phyloP scores from a whole-genome alignment of 2,113 vertebrate genomes.

The Ciconia maguari region DNA sequence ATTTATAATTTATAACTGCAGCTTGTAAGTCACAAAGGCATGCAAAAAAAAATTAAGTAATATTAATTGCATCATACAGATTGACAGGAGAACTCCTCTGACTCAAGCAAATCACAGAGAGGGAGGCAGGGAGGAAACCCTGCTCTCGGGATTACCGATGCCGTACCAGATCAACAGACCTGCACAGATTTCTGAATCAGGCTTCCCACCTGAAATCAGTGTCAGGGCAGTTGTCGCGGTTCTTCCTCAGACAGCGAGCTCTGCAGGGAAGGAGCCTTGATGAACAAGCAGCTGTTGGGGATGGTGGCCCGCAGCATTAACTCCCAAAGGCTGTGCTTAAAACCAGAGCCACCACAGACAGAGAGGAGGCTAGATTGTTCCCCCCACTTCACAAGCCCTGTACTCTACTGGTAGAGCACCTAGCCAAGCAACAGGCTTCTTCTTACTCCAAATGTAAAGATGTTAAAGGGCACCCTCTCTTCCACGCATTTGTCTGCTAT shows the following conservation, averaged over 20 bases:
- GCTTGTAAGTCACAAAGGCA: not conserved
- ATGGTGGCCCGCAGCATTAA: not conserved
- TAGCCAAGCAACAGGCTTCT: not conserved
- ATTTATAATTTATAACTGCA: not conserved
- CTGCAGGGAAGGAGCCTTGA: not conserved
- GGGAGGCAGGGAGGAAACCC: not conserved
- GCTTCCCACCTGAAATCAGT: not conserved
- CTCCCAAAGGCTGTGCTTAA: not conserved
- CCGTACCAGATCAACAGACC: not conserved
- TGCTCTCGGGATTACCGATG: accelerated
- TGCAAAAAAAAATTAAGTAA: not conserved
- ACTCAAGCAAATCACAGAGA: not conserved
- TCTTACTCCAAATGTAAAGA: not conserved
- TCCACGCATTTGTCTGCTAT: not conserved
- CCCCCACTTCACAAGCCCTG: not conserved
- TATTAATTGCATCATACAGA: not conserved
- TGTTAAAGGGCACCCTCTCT: not conserved
- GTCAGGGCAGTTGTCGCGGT: accelerated
- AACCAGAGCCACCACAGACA: not conserved
- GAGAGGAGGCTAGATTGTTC: not conserved
- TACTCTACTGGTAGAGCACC: not conserved
- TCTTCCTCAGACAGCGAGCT: not conserved
- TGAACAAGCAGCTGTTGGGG: not conserved
- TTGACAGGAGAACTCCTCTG: not conserved
- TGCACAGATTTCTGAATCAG: not conserved